These are phyloP conservation scores for Antrozous pallidus DNA, from an alignment of 2,797 vertebrate species.

Conservation along the genomic window DNA sequence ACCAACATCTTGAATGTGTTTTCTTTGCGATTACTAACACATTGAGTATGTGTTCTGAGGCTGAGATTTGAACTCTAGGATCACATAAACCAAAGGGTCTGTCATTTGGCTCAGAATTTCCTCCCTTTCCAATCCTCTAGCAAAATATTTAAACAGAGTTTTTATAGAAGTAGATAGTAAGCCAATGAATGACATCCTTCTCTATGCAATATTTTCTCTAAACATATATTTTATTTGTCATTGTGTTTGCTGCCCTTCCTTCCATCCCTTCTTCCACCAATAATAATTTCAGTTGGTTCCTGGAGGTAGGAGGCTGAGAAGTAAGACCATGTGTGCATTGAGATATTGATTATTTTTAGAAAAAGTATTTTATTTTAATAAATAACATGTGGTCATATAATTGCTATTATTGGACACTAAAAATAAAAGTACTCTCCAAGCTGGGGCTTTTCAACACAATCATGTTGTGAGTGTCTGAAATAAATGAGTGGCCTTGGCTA, in stretches of 20 bases:
- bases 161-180: slow-evolving; percentile 8
- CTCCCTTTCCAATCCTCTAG: background rate
- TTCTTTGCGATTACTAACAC: slow-evolving; percentile 49
- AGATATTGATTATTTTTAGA: slow-evolving; percentile 48
- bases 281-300: slow-evolving; percentile 24
- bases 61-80: slow-evolving; percentile 14
- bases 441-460: background rate
- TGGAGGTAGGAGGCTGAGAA: background rate
- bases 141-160: slow-evolving; percentile 28
- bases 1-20: slow-evolving; percentile 31
- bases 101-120: slow-evolving; percentile 14
- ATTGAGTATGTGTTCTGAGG: slow-evolving; percentile 25
- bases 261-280: background rate
- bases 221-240: background rate
- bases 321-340: slow-evolving; percentile 10
- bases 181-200: background rate
- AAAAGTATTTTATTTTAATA: slow-evolving; percentile 55
- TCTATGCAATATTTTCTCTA: background rate
- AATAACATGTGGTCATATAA: slow-evolving; percentile 40
- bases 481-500: background rate
- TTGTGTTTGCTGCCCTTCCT: background rate
- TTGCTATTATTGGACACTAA: slow-evolving; percentile 46
- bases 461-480: slow-evolving; percentile 30
- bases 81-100: slow-evolving; percentile 40
- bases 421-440: slow-evolving; percentile 35